Conservation (phyloP, 1,140 invertebrate species). For the Panulirus ornatus region DNA sequence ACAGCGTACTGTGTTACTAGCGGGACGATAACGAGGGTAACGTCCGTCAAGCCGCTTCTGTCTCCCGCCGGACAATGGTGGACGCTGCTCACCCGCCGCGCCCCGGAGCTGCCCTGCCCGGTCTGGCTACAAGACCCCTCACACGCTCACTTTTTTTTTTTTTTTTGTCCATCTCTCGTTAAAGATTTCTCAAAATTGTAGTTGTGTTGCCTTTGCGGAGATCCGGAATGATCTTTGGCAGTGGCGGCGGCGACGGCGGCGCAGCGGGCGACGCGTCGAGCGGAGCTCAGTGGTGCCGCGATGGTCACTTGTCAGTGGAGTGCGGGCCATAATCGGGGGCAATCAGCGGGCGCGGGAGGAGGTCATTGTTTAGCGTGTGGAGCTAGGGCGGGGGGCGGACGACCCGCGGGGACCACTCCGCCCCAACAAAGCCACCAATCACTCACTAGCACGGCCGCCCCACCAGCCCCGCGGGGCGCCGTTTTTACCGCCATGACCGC, state of each 20-base stretch:
- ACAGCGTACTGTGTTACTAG: constrained; percentile 41
- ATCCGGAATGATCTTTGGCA: not conserved
- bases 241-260: not conserved
- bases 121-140: not conserved
- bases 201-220: not conserved
- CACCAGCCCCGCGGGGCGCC: constrained; percentile 39
- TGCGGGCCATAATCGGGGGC: constrained; percentile 53
- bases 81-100: not conserved
- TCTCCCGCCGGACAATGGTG: not conserved
- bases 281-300: not conserved
- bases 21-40: not conserved
- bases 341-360: constrained; percentile 56
- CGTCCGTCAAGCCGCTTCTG: not conserved
- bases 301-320: constrained; percentile 49
- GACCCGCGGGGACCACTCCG: constrained; percentile 38
- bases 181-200: constrained; percentile 16
- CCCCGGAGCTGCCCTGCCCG: not conserved
- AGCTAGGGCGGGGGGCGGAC: not conserved
- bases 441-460: constrained; percentile 43
- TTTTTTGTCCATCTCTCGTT: constrained; percentile 34
- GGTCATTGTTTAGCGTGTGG: constrained; percentile 51
- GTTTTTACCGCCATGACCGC: constrained; percentile 17
- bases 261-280: constrained; percentile 40
- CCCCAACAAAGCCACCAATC: constrained; percentile 57
- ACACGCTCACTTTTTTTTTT: not conserved